phyloP scores from a whole-genome alignment of 2,113 vertebrate genomes.

The Sterna hirundo region DNA sequence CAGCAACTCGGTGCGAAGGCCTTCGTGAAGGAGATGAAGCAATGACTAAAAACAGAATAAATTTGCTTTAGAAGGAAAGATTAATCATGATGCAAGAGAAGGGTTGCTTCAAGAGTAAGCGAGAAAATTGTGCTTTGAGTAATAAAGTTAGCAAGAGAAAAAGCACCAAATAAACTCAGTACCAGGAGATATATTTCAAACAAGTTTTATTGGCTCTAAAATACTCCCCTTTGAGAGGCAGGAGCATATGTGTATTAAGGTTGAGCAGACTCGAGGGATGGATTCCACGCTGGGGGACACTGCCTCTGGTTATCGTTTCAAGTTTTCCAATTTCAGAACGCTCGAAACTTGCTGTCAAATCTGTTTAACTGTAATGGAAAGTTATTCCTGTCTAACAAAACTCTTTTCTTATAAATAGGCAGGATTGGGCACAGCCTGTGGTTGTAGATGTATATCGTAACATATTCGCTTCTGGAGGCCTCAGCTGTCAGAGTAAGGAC shows the following conservation, averaged over 20 bases:
- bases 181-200: not conserved
- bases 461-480: not conserved
- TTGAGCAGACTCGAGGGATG: not conserved
- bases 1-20: not conserved
- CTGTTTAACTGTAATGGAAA: not conserved
- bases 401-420: not conserved
- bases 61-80: conserved; percentile 1
- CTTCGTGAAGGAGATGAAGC: conserved; percentile 1
- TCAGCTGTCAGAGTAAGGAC: not conserved
- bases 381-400: not conserved
- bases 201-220: not conserved
- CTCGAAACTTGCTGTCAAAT: not conserved
- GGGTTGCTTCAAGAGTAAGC: not conserved
- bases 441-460: not conserved
- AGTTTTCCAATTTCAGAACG: not conserved
- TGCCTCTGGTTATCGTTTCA: not conserved
- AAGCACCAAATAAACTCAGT: not conserved
- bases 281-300: not conserved
- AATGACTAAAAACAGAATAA: not conserved
- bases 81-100: not conserved
- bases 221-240: not conserved
- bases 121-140: not conserved
- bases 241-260: rapidly evolving
- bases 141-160: not conserved
- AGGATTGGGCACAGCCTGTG: not conserved